These are phyloP conservation scores for Papilio helenus DNA, from an alignment of 1,140 invertebrate genomes.

Conservation along the genomic window DNA sequence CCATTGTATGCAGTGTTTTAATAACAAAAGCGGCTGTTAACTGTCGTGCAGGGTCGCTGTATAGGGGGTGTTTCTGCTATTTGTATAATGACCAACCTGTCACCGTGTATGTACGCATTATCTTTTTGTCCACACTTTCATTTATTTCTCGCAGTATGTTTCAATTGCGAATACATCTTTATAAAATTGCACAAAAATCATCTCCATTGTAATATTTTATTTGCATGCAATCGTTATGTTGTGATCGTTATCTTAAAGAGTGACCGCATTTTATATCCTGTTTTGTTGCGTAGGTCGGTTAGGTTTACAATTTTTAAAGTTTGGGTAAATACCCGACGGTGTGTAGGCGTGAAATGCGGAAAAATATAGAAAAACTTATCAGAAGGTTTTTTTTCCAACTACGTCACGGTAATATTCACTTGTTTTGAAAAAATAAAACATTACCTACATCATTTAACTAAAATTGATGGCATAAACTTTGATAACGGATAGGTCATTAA, in stretches of 20 bases:
- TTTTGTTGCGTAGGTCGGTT: neutral
- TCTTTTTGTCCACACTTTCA: neutral
- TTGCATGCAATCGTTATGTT: neutral
- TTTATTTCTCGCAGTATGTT: neutral
- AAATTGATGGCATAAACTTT: too few species aligned
- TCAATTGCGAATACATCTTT: neutral
- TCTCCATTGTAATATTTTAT: neutral
- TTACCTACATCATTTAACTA: neutral
- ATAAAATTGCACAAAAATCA: neutral
- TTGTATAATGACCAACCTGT: neutral
- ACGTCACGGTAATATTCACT: neutral
- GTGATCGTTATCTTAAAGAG: neutral
- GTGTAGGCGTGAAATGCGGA: neutral
- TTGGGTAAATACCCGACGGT: neutral
- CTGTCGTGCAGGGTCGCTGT: neutral
- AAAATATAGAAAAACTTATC: neutral
- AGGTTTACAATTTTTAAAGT: neutral
- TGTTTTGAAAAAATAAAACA: neutral
- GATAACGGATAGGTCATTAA: slow-evolving; percentile 9
- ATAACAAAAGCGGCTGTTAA: neutral
- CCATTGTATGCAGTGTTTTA: slow-evolving; percentile 4
- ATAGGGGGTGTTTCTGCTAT: neutral
- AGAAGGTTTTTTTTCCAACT: neutral
- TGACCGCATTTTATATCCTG: neutral
- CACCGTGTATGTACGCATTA: neutral